Evolutionary conservation across 1,140 invertebrate species (phyloP), one percentile per base, ranked within the genome.

Genomic region (Drosophila pallidifrons): DNA sequence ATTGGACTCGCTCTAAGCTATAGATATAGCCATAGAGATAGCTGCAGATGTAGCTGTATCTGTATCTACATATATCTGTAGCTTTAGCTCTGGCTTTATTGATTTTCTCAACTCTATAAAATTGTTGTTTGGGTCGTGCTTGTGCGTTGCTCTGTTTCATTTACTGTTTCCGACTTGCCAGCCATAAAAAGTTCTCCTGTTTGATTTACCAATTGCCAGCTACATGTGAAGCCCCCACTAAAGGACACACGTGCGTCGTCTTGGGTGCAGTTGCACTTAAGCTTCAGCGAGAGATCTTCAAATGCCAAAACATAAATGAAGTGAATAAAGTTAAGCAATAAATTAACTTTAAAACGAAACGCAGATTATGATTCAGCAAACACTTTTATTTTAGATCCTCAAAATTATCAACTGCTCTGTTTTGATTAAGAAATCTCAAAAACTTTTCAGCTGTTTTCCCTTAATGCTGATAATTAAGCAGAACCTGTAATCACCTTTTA

Each of bases 181-280:
- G 54, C 35, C 52, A 65, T 75, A 52, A 67, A 75, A 75, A 63
- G 52, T 20, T 66, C 72, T 64, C 43, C 57, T 87, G 64, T 87
- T 87, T 88, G 66, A 68, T 30, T 30, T 20, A 63, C 28, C 67
- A 80, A 88, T 88, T 88, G 66, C 16, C 67, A 70, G 73, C 72
- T 81, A 77, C 77, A 80, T 60, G 80, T 43, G 45, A 83, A 78
- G 60, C 71, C 38, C 32, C 57, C 16, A 20, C 35, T 43, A 59
- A 86, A 76, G 63, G 69, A 65, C 75, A 55, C 55, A 60, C 70
- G 51, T 54, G 51, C 13, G 30, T 6, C 51, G 6, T 13, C 13
- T 3, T 43, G 30, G 30, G 28, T 54, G 28, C 30, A 32, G 28
- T 54, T 30, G 49, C n/a, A 52, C 49, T n/a, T 11, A 7, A 5